These are phyloP conservation scores for Podarcis raffonei DNA, from an alignment of 2,113 vertebrate species.

Conservation along the genomic window DNA sequence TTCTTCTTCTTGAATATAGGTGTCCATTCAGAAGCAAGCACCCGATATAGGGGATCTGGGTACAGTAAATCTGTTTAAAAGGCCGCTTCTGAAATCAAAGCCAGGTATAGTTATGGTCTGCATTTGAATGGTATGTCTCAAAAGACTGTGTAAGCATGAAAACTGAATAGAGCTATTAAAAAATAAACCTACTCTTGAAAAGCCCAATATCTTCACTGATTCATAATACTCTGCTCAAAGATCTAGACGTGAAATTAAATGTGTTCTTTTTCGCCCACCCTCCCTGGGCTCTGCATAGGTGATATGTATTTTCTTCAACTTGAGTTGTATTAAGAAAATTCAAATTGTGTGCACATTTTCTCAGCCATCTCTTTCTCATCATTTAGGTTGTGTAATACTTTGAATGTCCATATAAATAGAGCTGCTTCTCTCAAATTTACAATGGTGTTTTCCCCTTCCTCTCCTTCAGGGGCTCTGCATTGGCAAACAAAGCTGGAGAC, in stretches of 20 bases:
- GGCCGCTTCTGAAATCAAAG: constrained; percentile 85
- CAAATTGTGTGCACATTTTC: neutral
- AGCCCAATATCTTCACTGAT: neutral
- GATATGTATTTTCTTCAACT: neutral
- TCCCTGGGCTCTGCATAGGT: neutral
- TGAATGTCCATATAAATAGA: neutral
- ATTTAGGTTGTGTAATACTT: neutral
- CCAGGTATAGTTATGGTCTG: constrained; percentile 76
- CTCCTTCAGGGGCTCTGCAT: constrained; percentile 82
- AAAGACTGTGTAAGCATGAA: neutral
- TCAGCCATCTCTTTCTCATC: neutral
- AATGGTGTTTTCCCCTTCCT: constrained; percentile 23
- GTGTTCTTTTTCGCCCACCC: neutral
- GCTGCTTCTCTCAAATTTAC: neutral
- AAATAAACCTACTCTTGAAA: neutral
- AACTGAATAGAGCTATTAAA: neutral
- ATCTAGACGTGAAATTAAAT: neutral
- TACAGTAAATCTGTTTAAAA: constrained; percentile 91
- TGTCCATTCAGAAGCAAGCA: constrained; percentile 97
- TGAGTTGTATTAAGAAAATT: neutral
- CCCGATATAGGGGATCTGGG: constrained; percentile 96
- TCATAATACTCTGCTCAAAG: no score
- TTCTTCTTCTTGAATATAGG: constrained; percentile 72
- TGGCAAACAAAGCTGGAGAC: constrained; percentile 95
- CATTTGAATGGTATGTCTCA: neutral